These are phyloP conservation scores for Pipa parva DNA, from an alignment of 2,113 vertebrate genomes.

Conservation along the genomic window DNA sequence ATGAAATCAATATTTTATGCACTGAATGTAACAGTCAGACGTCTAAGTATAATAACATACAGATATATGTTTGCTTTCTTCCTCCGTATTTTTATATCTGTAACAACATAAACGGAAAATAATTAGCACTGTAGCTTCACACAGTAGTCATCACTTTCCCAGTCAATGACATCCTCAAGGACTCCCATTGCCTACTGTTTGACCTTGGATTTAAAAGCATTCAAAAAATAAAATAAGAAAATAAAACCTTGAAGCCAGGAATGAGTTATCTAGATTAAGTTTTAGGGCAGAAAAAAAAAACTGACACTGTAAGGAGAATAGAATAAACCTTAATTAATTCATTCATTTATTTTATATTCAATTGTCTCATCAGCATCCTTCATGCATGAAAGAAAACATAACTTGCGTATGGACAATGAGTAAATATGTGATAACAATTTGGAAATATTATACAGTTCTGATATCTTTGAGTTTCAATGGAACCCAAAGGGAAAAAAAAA, in stretches of 20 bases:
- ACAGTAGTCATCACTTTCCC: constrained; percentile 74
- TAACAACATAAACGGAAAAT: constrained; percentile 61
- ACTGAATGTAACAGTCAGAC: too few species aligned
- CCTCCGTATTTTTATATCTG: constrained; percentile 33
- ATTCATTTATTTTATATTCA: constrained; percentile 51
- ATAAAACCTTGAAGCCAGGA: constrained; percentile 72
- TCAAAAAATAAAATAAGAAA: constrained; percentile 48
- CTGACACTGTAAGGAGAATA: constrained; percentile 62
- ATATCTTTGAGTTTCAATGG: too few species aligned
- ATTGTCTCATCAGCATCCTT: constrained; percentile 29
- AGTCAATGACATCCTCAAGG: constrained; percentile 86
- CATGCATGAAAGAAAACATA: neutral
- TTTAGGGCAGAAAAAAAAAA: constrained; percentile 64
- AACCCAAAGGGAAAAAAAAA: too few species aligned
- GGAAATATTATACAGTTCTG: too few species aligned
- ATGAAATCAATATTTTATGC: too few species aligned
- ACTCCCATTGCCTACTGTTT: constrained; percentile 67
- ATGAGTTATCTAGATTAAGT: constrained; percentile 65
- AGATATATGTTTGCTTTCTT: constrained; percentile 8
- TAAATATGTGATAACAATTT: too few species aligned
- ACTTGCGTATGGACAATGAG: too few species aligned
- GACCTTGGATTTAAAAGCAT: constrained; percentile 80
- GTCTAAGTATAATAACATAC: too few species aligned
- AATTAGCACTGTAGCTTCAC: constrained; percentile 68
- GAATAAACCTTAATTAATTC: constrained; percentile 57